These are phyloP conservation scores for Prinia subflava DNA, from an alignment of 2,113 vertebrate genomes.

Conservation along the genomic window DNA sequence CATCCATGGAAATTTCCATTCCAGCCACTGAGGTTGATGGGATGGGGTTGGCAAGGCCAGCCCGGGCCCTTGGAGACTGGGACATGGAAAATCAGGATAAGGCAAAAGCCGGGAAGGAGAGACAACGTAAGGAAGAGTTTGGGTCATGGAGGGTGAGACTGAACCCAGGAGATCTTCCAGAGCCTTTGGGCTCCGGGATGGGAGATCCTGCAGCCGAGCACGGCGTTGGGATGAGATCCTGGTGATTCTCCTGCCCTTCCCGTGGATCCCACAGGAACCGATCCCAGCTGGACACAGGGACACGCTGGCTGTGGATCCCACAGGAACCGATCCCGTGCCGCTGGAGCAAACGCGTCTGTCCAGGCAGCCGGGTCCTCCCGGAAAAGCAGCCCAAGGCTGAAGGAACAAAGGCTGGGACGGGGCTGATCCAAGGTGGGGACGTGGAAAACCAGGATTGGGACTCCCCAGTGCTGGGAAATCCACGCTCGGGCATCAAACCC, in stretches of 20 bases:
- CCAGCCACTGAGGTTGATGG: background rate
- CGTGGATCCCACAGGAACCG: background rate
- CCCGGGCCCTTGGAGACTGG: background rate
- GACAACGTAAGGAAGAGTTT: background rate
- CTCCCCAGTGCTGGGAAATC: background rate
- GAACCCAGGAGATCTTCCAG: background rate
- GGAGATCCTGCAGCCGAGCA: rapidly evolving
- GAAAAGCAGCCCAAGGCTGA: background rate
- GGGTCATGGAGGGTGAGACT: background rate
- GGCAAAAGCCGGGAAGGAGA: background rate
- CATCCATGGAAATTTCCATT: background rate
- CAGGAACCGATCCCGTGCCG: rapidly evolving
- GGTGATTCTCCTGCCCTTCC: background rate
- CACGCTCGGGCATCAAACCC: background rate
- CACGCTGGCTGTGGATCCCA: background rate
- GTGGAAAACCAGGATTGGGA: background rate
- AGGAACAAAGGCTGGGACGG: background rate
- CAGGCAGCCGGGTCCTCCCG: rapidly evolving
- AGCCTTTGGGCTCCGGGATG: rapidly evolving
- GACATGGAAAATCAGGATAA: background rate
- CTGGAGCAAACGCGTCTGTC: background rate
- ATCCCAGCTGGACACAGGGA: background rate
- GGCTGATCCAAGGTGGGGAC: background rate
- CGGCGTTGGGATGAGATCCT: background rate
- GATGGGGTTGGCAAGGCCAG: background rate